phyloP scores from a whole-genome alignment of 2,888 invertebrate species.

The Homarus gammarus region DNA sequence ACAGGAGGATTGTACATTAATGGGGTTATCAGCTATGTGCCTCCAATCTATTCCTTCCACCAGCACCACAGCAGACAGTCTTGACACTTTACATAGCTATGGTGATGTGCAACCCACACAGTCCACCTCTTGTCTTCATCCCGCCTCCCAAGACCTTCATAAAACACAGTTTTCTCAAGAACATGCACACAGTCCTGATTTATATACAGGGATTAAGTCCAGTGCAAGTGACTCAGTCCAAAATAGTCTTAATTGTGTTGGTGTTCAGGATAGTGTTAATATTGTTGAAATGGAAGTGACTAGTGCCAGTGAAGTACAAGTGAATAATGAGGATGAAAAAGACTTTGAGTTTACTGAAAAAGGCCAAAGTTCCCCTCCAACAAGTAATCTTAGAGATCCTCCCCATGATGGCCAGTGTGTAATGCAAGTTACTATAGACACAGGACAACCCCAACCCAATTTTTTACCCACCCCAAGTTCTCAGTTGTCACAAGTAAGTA shows the following conservation, averaged over 20 bases:
- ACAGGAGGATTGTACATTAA: constrained; percentile 18
- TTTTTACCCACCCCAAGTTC: constrained; percentile 30
- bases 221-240: constrained; percentile 44
- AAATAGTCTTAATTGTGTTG: constrained; percentile 46
- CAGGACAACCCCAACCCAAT: constrained; percentile 43
- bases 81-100: constrained; percentile 36
- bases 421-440: constrained; percentile 47
- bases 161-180: constrained; percentile 27
- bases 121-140: constrained; percentile 38
- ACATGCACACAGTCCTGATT: constrained; percentile 14
- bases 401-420: constrained; percentile 26
- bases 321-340: constrained; percentile 15
- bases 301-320: constrained; percentile 57
- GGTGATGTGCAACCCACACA: constrained; percentile 47
- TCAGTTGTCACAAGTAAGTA: constrained; percentile 47
- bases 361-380: constrained; percentile 22
- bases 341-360: constrained; percentile 18
- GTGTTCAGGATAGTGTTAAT: constrained; percentile 44
- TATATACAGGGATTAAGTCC: constrained; percentile 30
- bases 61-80: constrained; percentile 3
- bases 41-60: constrained; percentile 36
- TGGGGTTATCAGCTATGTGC: constrained; percentile 35
- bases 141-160: constrained; percentile 12
- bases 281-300: constrained; percentile 44
- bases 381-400: constrained; percentile 25